Conservation (phyloP, 2,113 vertebrate species). For the Phaethon lepturus region DNA sequence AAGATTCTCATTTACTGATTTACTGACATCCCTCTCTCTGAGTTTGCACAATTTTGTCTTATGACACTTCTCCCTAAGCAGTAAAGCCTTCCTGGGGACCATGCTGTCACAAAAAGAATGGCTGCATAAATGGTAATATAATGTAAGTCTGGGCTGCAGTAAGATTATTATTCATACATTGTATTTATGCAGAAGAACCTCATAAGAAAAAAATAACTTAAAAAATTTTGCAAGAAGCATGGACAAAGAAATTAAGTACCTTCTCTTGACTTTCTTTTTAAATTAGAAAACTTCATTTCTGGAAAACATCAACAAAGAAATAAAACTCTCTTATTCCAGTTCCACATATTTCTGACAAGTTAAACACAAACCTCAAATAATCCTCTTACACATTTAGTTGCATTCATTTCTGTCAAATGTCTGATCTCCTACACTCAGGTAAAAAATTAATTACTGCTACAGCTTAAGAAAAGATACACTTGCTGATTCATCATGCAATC, state of each 20-base stretch:
- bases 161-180: background rate
- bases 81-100: background rate
- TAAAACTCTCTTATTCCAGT: background rate
- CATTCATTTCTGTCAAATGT: background rate
- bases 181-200: background rate
- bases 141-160: background rate
- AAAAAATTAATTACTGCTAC: background rate
- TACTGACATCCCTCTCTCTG: background rate
- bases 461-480: background rate
- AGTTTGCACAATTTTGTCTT: background rate
- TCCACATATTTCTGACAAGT: background rate
- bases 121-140: background rate
- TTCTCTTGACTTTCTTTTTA: background rate
- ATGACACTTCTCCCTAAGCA: background rate
- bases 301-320: background rate
- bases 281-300: background rate
- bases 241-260: background rate
- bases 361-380: background rate
- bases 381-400: background rate
- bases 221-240: background rate
- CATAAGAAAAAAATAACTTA: background rate
- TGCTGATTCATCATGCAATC: background rate
- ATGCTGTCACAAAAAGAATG: background rate
- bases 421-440: background rate
- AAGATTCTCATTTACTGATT: background rate